Base-by-base conservation (phyloP, 64 coral and sea anemone species). In the Cladopsammia gracilis region DNA sequence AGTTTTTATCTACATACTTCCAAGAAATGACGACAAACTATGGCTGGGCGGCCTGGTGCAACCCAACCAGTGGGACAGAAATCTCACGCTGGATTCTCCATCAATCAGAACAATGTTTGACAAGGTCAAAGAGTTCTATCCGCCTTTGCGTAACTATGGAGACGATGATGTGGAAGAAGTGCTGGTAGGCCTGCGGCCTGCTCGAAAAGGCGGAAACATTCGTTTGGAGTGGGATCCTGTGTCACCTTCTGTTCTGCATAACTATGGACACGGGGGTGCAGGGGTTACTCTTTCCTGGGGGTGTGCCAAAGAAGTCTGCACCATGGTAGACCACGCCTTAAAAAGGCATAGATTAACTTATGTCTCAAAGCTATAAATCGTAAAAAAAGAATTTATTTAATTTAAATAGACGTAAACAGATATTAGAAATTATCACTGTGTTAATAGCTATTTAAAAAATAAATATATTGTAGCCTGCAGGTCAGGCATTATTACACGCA, bases 21-120 rank as follows among this genome's bases (percentile, higher is more conserved):
- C 48, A 22, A 54, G 48, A 71, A 70, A 70, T 20, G 83, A 86
- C 64, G 20, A 86, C 20, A 48, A 25, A 25, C 10, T 86, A 14
- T 86, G 83, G 83, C 22, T 86, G 12, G 83, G 83, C 3, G 83
- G 83, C 48, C 48, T 86, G 15, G 83, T 71, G 2, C 64, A 86
- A 71, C 83, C 83, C 23, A 53, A 86, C 66, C 47, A 72, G 50
- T 70, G 64, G 42, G 83, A 86, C 53, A 16, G 4, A 52, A 48
- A 86, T 18, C 42, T 86, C 25, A 86, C 83, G 22, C 42, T 86
- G 10, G 42, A 71, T 58, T 75, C 74, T 76, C 16, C 26, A 73
- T 69, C 86, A 58, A 25, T 88, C 48, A 73, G 86, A 56, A 57
- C 10, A 43, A 88, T 88, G 86, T 76, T 88, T 60, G 51, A 88